Conservation (phyloP, 2,797 vertebrate species). For the Pantherophis alleghaniensis region DNA sequence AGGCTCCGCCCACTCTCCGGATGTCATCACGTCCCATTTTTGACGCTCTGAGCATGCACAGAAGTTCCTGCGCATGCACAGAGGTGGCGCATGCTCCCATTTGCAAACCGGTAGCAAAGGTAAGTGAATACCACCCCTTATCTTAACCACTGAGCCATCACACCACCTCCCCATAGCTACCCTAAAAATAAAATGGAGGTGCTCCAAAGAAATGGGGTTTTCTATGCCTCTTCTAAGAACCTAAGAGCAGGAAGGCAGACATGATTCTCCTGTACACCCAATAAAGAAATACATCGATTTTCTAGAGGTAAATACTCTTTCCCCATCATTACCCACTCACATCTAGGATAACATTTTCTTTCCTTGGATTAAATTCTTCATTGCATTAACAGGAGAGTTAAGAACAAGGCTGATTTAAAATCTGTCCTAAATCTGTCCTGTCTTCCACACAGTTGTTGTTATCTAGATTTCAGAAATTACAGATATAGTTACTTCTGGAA, state of each 20-base stretch:
- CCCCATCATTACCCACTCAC: not conserved
- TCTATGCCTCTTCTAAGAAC: not conserved
- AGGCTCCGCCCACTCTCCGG: too few relatives aligned
- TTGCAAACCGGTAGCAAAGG: too few relatives aligned
- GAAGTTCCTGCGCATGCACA: too few relatives aligned
- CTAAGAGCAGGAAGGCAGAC: not conserved
- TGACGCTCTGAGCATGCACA: too few relatives aligned
- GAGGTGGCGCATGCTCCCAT: too few relatives aligned
- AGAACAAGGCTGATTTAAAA: not conserved
- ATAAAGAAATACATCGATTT: not conserved
- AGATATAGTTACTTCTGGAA: constrained; percentile 84
- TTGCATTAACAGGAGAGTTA: not conserved
- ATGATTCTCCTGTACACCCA: not conserved
- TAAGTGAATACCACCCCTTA: too few relatives aligned
- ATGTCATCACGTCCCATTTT: too few relatives aligned
- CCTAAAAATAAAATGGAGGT: not conserved
- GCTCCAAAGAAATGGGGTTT: not conserved
- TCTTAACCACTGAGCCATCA: not conserved
- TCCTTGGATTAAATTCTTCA: not conserved
- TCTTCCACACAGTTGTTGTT: not conserved
- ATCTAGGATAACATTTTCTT: not conserved
- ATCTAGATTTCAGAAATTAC: not conserved
- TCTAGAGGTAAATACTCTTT: not conserved
- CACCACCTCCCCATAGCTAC: not conserved
- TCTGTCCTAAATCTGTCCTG: not conserved